Percentiles rank a stretch among this genome's conserved stretches.
These are phyloP conservation scores for Chirona hameri DNA, from an alignment of 2,888 invertebrate species.

Conservation along the genomic window DNA sequence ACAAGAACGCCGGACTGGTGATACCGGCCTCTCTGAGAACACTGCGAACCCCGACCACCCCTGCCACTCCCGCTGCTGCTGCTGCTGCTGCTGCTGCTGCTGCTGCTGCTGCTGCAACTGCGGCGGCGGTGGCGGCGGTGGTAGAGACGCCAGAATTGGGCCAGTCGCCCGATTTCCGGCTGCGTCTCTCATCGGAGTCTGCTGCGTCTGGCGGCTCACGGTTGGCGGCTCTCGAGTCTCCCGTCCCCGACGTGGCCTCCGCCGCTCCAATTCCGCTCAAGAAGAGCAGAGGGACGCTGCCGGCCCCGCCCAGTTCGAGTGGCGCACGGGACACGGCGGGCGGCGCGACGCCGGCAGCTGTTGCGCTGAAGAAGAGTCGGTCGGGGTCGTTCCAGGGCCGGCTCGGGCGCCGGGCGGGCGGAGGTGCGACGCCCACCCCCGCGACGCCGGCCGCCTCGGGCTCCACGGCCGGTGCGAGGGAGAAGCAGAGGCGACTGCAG, in stretches of 20 bases:
- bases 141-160: not conserved
- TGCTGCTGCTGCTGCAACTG: not conserved
- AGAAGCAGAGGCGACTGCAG: not conserved
- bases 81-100: not conserved
- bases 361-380: not conserved
- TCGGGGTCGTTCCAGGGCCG: too few relatives aligned
- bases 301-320: not conserved
- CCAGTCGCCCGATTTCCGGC: not conserved
- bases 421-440: too few relatives aligned
- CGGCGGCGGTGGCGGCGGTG: too few relatives aligned
- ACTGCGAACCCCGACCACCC: not conserved
- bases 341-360: not conserved
- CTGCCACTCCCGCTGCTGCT: not conserved
- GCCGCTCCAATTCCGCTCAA: not conserved
- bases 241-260: not conserved
- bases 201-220: not conserved
- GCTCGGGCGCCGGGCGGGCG: too few relatives aligned
- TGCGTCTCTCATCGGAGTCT: not conserved
- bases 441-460: not conserved
- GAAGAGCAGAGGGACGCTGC: not conserved
- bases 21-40: not conserved
- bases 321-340: not conserved
- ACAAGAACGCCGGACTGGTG: not conserved
- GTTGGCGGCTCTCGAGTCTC: too few relatives aligned
- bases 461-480: not conserved